These are phyloP conservation scores for Pseudomyrmex gracilis DNA, from an alignment of 1,140 invertebrate species.

Conservation along the genomic window DNA sequence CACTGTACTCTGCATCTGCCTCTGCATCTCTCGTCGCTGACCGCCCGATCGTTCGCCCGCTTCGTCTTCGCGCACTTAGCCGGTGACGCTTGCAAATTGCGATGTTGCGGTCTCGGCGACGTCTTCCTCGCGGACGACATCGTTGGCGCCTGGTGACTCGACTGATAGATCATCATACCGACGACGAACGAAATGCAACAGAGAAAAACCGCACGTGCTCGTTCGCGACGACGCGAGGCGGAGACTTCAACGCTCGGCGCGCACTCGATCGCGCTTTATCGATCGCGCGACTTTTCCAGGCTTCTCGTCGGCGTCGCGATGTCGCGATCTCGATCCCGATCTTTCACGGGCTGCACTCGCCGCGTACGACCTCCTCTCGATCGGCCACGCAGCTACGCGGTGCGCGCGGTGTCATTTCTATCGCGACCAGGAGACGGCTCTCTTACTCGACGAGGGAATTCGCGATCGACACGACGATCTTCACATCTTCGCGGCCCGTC, in stretches of 20 bases:
- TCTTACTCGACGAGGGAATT: neutral
- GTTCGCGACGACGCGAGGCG: neutral
- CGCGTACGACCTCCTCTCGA: slow-evolving; percentile 35
- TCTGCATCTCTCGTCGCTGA: slow-evolving; percentile 76
- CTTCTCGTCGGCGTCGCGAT: neutral
- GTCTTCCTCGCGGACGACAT: slow-evolving; percentile 83
- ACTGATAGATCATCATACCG: slow-evolving; percentile 80
- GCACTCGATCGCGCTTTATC: slow-evolving; percentile 3
- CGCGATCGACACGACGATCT: slow-evolving; percentile 52
- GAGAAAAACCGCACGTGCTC: too few species aligned
- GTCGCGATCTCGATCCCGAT: slow-evolving; percentile 12
- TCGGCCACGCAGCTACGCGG: slow-evolving; percentile 35
- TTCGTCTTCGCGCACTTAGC: slow-evolving; percentile 64
- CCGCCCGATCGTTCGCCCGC: slow-evolving; percentile 60
- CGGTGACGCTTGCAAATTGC: slow-evolving; percentile 74
- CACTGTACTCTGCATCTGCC: slow-evolving; percentile 83
- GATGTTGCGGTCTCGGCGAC: slow-evolving; percentile 79
- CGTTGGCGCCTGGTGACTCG: slow-evolving; percentile 81
- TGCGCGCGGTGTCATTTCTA: slow-evolving; percentile 45
- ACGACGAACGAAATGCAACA: neutral
- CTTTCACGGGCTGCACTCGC: slow-evolving; percentile 22
- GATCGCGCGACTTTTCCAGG: slow-evolving; percentile 5
- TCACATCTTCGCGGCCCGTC: slow-evolving; percentile 75
- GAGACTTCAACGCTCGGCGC: slow-evolving; percentile 15
- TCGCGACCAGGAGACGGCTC: neutral